Evolutionary conservation across 2,113 vertebrate genomes (phyloP).

Genomic region (Sclerurus mexicanus): DNA sequence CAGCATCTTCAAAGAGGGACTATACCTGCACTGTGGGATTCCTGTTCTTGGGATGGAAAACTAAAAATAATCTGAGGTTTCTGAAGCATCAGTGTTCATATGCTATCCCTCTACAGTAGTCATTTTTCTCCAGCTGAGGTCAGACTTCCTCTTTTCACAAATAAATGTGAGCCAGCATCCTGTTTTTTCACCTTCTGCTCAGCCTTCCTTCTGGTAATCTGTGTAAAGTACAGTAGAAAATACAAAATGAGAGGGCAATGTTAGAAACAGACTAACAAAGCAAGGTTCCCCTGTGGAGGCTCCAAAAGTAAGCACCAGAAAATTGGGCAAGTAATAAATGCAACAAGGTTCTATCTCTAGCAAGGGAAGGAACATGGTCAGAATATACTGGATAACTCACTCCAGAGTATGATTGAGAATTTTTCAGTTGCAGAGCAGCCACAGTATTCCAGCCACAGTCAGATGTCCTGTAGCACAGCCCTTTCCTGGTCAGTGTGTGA

Average conservation of each 20-base stretch:
- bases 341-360: neutral
- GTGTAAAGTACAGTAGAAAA: neutral
- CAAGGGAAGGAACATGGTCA: neutral
- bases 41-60: neutral
- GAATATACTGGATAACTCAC: neutral
- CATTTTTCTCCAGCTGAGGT: neutral
- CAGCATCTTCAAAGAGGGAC: neutral
- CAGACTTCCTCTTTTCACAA: neutral
- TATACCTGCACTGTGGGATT: neutral
- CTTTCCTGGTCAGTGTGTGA: accelerated
- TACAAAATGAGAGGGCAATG: neutral
- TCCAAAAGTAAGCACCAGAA: neutral
- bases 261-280: neutral
- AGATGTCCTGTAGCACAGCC: neutral
- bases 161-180: neutral
- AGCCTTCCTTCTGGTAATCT: neutral
- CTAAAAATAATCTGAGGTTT: neutral
- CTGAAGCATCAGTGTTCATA: neutral
- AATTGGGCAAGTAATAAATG: neutral
- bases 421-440: neutral
- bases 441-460: accelerated
- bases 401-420: neutral
- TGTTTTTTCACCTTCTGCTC: neutral
- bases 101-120: neutral
- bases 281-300: neutral